Base-by-base conservation (phyloP, 64 coral and sea anemone genomes). In the Actinia tenebrosa region DNA sequence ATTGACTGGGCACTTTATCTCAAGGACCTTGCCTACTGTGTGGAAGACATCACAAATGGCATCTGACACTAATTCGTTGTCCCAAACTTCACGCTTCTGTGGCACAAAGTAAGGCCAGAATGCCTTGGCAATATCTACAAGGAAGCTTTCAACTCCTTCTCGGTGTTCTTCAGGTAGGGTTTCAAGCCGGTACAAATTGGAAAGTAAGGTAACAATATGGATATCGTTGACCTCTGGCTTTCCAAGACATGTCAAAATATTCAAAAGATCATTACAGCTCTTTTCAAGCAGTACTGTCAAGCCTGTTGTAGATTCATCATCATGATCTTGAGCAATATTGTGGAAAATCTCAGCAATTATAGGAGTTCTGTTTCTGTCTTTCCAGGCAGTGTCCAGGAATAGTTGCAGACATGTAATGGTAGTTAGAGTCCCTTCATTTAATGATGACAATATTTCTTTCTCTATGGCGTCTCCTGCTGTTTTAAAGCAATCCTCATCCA, bases 21-120 rank as follows among this genome's bases (percentile, higher is more conserved):
- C 56, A 3, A 85, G 83, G 3, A 60, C 46, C 13, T 37, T 19
- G 7, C 83, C 83, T 22, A 85, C 23, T 7, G 83, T 61, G 7
- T 44, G 20, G n/a, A 85, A 60, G 25, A 85, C 60, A 60, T 85
- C 83, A 85, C 54, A 85, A 19, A 85, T 55, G 0, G 52, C 47
- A 85, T 85, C 83, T 0, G 16, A 27, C 15, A 85, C 53, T 15
- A 44, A 23, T 43, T 85, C 60, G 45, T 26, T 1, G 16, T 60
- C 16, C 26, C 44, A 44, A 10, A 45, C 16, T 44, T 42, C 47
- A 44, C 30, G 47, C 53, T 58, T 64, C 9, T 64, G 44, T 58
- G 83, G 83, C 56, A 85, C 53, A 64, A 85, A 85, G 83, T 85
- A 85, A 26, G 83, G 83, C 83, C 83, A 85, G 56, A 85, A 85